phyloP scores from a whole-genome alignment of 2,797 vertebrate genomes.

The Alfaro cultratus region DNA sequence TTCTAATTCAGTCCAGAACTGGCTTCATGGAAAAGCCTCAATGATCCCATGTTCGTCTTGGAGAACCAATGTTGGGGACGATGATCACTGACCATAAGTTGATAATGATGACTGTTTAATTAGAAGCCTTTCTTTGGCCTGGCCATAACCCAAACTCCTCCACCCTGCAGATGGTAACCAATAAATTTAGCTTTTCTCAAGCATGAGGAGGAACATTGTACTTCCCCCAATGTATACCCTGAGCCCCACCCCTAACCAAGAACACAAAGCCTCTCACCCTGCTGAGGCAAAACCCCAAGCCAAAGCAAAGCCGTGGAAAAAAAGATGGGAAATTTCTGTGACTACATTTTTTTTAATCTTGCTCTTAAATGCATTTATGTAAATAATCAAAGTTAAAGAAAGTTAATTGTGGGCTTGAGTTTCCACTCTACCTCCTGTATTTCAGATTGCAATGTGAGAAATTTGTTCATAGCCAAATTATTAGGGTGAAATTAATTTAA shows the following conservation, averaged over 20 bases:
- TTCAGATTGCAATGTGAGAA: conserved; percentile 12
- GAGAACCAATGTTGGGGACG: conserved; percentile 76
- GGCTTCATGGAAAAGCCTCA: conserved; percentile 77
- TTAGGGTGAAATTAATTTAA: neutral
- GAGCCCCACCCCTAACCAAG: conserved; percentile 77
- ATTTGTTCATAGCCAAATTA: conserved; percentile 6
- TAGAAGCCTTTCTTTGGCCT: conserved; percentile 86
- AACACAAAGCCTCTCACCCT: conserved; percentile 71
- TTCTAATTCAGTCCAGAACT: conserved; percentile 80
- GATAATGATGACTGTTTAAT: conserved; percentile 91
- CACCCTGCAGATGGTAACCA: conserved; percentile 86
- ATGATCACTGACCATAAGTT: conserved; percentile 83
- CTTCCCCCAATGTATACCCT: conserved; percentile 68
- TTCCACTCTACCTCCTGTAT: neutral
- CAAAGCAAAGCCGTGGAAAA: conserved; percentile 15
- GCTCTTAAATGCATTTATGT: neutral
- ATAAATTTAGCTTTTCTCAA: conserved; percentile 84
- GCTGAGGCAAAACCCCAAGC: conserved; percentile 56
- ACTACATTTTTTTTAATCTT: conserved; percentile 6
- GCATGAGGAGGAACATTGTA: conserved; percentile 79
- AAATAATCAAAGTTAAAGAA: neutral
- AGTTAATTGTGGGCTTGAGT: neutral
- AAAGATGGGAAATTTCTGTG: neutral
- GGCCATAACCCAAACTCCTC: conserved; percentile 82
- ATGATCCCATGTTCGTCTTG: conserved; percentile 80